Percentiles rank a stretch among this genome's conserved stretches.
Conservation (phyloP, 2,113 vertebrate genomes). For the Thalassoma bifasciatum region DNA sequence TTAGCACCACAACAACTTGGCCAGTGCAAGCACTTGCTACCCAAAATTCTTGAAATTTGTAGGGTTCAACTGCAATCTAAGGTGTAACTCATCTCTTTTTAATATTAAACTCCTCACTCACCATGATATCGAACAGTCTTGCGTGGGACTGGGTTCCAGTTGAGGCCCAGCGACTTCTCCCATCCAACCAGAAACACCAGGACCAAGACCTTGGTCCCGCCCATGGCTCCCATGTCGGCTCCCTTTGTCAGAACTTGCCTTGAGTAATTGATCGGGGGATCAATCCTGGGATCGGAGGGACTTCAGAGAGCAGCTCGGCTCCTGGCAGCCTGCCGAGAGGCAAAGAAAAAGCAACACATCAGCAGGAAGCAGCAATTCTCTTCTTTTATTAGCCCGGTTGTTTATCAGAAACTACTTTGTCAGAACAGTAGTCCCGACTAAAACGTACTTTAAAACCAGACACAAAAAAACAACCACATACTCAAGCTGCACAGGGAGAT, state of each 20-base stretch:
- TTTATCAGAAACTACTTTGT: conserved; percentile 52
- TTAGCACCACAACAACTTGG: too few relatives aligned
- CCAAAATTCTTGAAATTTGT: too few relatives aligned
- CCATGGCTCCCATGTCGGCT: conserved; percentile 68
- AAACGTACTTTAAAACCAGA: conserved; percentile 26
- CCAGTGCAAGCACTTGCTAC: too few relatives aligned
- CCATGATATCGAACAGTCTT: conserved; percentile 83
- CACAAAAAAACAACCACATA: neutral
- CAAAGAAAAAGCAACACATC: conserved; percentile 43
- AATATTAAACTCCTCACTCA: conserved; percentile 62
- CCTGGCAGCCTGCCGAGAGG: conserved; percentile 55
- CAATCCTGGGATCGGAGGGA: conserved; percentile 46
- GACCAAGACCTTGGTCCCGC: conserved; percentile 77
- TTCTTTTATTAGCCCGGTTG: conserved; percentile 50
- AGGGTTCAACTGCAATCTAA: neutral
- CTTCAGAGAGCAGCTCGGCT: conserved; percentile 30
- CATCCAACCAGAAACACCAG: conserved; percentile 79
- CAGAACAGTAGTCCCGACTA: conserved; percentile 31
- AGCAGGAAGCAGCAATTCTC: conserved; percentile 46
- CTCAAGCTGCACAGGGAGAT: conserved; percentile 38
- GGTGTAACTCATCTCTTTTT: neutral
- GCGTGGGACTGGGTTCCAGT: conserved; percentile 85
- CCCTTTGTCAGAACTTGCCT: conserved; percentile 36
- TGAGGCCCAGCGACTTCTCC: conserved; percentile 78
- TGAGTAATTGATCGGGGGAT: conserved; percentile 40